phyloP scores from a whole-genome alignment of 2,888 invertebrate genomes.

The Oscheius sp. region DNA sequence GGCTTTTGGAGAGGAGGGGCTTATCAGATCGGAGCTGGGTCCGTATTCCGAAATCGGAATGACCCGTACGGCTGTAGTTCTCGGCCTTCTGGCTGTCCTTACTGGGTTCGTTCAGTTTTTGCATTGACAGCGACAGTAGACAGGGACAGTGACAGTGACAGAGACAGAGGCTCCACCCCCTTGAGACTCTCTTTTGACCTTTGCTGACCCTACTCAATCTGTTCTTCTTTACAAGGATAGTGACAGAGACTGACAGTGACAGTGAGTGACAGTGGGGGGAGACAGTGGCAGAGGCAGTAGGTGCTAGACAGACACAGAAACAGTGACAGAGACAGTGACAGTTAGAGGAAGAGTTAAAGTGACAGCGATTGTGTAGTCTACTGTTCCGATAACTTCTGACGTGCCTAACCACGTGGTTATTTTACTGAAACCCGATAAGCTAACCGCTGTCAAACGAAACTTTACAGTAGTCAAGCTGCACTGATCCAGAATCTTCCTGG shows the following conservation, averaged over 20 bases:
- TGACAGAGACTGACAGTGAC: too few species aligned
- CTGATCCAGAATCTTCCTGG: slow-evolving; percentile 53
- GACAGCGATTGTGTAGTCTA: background rate
- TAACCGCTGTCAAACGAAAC: background rate
- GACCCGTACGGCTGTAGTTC: slow-evolving; percentile 28
- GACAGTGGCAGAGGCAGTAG: background rate
- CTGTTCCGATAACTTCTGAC: too few species aligned
- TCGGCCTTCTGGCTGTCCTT: slow-evolving; percentile 17
- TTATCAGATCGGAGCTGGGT: too few species aligned
- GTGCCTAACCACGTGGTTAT: too few species aligned
- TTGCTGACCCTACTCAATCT: background rate
- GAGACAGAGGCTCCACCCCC: slow-evolving; percentile 5
- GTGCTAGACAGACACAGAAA: background rate
- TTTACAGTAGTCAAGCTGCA: slow-evolving; percentile 39
- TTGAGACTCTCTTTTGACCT: background rate
- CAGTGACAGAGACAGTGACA: slow-evolving; percentile 4
- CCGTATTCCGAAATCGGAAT: slow-evolving; percentile 3
- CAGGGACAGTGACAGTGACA: background rate
- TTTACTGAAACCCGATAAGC: too few species aligned
- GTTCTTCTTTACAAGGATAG: background rate
- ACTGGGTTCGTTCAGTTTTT: slow-evolving; percentile 13
- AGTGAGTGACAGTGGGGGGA: background rate
- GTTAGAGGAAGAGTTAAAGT: background rate
- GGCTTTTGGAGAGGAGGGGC: too few species aligned
- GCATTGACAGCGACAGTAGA: background rate